Base-by-base conservation (phyloP, 2,113 vertebrate genomes). In the Lamprologus speciosus region DNA sequence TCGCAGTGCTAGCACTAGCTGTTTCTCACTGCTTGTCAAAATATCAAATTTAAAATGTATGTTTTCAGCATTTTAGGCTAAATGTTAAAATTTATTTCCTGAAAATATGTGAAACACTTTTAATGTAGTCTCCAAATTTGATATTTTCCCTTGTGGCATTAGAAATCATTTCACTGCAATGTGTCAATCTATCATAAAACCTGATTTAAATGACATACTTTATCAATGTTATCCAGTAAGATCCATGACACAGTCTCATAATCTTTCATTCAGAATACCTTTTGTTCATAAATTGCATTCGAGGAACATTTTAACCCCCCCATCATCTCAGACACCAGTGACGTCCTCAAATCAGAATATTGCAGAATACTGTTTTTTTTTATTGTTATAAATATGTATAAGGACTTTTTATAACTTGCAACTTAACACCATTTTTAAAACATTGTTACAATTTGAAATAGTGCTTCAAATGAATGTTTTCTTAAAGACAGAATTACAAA, bases 361-460 rank as follows among this genome's bases (percentile, higher is more conserved):
- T 40, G 7, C 63, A 68, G 63, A 68, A 68, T 14, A 35, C 3
- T 5, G 35, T 21, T 65, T 65, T 40, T 40, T 58, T 60, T 58
- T 0, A 40, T 21, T 40, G 63, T 40, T 7, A 68, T 4, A 9
- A 60, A 60, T 60, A 60, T 31, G 11, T 68, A 68, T 5, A 70
- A 70, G 35, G 2, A 70, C 35, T 23, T 42, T 68, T 14, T 63
- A 14, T 1, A 68, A 68, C 35, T 40, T 40, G 35, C 35, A 68
- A 21, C 63, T 68, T 40, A 40, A 23, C 63, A 23, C 11, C 63
- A 40, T 14, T 40, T 1, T 70, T 1, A 0, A 0, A 40, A 70
- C 0, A 0, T 40, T 4, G 35, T 70, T 42, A 70, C 0, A 0
- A 70, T 70, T 70, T 68, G 35, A 68, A 68, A 68, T 1, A 23